A percentile compares a stretch with the other conserved stretches of the same genome.
These are phyloP conservation scores for Turritopsis dohrnii DNA, from an alignment of 30 jellyfish, hydroid and myxozoan species.

Conservation along the genomic window DNA sequence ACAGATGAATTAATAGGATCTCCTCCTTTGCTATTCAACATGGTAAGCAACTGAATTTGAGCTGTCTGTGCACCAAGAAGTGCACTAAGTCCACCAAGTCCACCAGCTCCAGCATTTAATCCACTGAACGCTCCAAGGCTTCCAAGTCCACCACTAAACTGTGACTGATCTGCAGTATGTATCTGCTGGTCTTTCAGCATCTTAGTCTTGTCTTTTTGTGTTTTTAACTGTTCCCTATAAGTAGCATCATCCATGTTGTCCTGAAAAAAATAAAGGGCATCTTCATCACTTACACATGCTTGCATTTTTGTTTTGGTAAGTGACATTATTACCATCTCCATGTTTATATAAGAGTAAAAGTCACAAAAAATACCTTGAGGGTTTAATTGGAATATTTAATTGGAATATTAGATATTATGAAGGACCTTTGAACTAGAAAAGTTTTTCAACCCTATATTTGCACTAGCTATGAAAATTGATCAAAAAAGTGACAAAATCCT, in stretches of 20 bases:
- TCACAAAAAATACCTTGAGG: too few species aligned
- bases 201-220: slow-evolving; percentile 38
- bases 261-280: too few species aligned
- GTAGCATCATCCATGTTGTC: slow-evolving; percentile 72
- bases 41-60: slow-evolving; percentile 29
- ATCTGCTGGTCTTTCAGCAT: slow-evolving; percentile 22
- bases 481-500: not conserved
- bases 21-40: slow-evolving; percentile 58
- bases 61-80: slow-evolving; percentile 18
- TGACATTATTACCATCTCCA: too few species aligned
- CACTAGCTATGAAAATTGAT: not conserved
- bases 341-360: too few species aligned
- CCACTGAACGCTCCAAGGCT: slow-evolving; percentile 23
- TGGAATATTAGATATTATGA: too few species aligned
- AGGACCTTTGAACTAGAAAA: too few species aligned
- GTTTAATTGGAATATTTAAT: too few species aligned
- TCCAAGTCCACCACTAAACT: slow-evolving; percentile 33
- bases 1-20: slow-evolving; percentile 85
- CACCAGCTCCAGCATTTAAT: slow-evolving; percentile 24
- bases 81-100: slow-evolving; percentile 36
- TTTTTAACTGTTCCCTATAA: slow-evolving; percentile 56
- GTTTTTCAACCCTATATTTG: too few species aligned
- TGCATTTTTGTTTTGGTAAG: too few species aligned
- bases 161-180: slow-evolving; percentile 27
- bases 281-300: too few species aligned